Evolutionary conservation across 1,140 invertebrate genomes (phyloP).

Genomic region (Tribolium madens): DNA sequence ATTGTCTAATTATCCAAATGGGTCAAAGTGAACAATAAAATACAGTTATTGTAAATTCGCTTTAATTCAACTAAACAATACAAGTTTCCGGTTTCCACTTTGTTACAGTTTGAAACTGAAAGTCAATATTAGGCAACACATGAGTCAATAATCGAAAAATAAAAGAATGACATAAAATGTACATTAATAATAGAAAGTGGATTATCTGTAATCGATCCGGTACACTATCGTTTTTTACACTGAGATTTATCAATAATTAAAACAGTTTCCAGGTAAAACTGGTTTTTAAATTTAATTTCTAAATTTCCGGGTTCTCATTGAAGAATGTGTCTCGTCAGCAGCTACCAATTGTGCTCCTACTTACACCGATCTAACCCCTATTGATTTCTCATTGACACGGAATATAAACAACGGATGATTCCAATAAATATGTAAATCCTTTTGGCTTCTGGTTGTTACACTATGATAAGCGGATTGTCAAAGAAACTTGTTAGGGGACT

Average conservation of each 20-base stretch:
- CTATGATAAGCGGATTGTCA: conserved; percentile 23
- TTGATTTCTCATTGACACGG: not conserved
- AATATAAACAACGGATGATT: conserved; percentile 7
- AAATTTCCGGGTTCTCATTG: not conserved
- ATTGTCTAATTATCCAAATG: not conserved
- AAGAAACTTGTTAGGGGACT: conserved; percentile 31
- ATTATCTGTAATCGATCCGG: not conserved
- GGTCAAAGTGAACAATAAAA: not conserved
- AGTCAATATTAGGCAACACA: not conserved
- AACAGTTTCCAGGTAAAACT: not conserved
- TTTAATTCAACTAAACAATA: not conserved
- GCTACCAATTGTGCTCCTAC: not conserved
- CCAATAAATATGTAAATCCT: conserved; percentile 22
- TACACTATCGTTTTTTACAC: not conserved
- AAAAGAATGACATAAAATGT: not conserved
- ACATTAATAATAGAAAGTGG: not conserved
- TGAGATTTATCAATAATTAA: not conserved
- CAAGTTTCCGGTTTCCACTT: not conserved
- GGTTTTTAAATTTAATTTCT: not conserved
- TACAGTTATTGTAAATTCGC: not conserved
- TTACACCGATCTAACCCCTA: too few species aligned
- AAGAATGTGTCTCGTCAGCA: not conserved
- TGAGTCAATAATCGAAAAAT: not conserved
- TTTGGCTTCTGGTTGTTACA: conserved; percentile 1
- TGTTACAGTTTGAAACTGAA: not conserved